Conservation (phyloP, 1,140 invertebrate genomes). For the Araneus ventricosus region DNA sequence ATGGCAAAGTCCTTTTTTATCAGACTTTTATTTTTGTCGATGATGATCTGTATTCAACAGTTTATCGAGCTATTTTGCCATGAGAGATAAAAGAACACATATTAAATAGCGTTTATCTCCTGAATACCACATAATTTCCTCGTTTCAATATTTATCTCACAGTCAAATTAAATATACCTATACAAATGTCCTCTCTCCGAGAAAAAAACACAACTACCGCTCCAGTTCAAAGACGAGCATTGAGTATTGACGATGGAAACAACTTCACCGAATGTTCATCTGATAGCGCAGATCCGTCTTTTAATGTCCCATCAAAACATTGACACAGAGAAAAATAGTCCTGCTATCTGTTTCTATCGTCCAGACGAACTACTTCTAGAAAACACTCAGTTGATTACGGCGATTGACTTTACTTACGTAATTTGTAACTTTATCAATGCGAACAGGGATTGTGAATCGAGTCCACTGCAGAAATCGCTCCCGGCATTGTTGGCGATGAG, state of each 20-base stretch:
- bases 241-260: not conserved
- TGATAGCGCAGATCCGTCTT: not conserved
- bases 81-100: too few species aligned
- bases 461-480: not conserved
- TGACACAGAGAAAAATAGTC: not conserved
- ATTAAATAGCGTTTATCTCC: too few species aligned
- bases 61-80: too few species aligned
- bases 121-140: too few species aligned
- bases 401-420: not conserved
- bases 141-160: too few species aligned
- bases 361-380: not conserved
- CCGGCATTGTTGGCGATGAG: slow-evolving; percentile 23
- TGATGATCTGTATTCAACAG: too few species aligned
- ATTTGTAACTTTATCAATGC: not conserved
- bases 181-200: too few species aligned
- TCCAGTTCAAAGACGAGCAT: too few species aligned
- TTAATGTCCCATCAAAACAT: slow-evolving; percentile 1
- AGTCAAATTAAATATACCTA: too few species aligned
- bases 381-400: not conserved
- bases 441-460: not conserved
- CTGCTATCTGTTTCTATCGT: not conserved
- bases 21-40: too few species aligned
- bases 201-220: too few species aligned
- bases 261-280: not conserved
- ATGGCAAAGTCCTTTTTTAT: too few species aligned